Conservation (phyloP, 2,888 invertebrate genomes). For the Bombylius major region DNA sequence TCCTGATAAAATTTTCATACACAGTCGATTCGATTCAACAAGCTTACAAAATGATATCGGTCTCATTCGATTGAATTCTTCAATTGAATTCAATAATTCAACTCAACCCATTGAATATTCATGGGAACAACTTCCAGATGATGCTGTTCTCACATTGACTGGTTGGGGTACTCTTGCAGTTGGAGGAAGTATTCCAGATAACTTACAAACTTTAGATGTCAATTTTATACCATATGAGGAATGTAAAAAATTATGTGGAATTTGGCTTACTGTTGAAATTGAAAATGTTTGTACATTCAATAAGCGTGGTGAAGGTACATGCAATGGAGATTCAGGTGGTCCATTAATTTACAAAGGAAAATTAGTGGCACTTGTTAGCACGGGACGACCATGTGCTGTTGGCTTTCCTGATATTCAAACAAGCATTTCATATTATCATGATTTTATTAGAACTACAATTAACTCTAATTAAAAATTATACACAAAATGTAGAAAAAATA, state of each 20-base stretch:
- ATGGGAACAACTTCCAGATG: constrained; percentile 37
- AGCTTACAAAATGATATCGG: constrained; percentile 51
- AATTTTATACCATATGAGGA: constrained; percentile 43
- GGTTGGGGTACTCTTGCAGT: constrained; percentile 46
- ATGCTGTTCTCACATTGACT: constrained; percentile 42
- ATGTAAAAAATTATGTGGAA: constrained; percentile 40
- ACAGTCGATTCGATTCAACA: constrained; percentile 22
- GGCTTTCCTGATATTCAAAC: constrained; percentile 33
- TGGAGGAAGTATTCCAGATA: constrained; percentile 42
- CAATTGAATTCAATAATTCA: constrained; percentile 39
- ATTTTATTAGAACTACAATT: constrained; percentile 26
- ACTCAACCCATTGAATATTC: constrained; percentile 47
- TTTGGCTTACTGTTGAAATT: constrained; percentile 40
- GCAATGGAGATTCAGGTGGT: constrained; percentile 30
- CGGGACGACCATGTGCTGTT: constrained; percentile 30
- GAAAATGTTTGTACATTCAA: constrained; percentile 48
- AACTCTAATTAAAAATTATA: background rate
- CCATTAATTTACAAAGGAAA: constrained; percentile 24
- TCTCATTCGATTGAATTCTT: constrained; percentile 43
- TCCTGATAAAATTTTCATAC: constrained; percentile 22
- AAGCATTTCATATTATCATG: constrained; percentile 24
- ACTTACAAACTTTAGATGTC: constrained; percentile 44
- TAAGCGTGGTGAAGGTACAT: constrained; percentile 42
- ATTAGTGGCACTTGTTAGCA: constrained; percentile 30
- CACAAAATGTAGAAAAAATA: too few relatives aligned